Base-by-base conservation (phyloP, 2,113 vertebrate genomes). In the Tachysurus vachellii region DNA sequence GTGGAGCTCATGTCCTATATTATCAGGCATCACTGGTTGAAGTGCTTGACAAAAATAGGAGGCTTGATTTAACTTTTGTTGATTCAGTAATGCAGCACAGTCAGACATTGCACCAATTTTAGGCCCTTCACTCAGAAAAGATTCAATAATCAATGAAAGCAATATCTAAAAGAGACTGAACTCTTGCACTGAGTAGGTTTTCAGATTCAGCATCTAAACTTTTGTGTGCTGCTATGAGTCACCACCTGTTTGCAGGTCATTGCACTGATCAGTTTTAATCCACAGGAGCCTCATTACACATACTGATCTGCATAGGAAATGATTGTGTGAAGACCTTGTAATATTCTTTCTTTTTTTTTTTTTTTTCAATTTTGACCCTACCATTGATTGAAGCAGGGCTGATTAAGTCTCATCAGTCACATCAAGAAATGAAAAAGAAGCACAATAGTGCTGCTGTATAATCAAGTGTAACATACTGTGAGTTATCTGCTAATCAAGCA, bases 391-490 rank as follows among this genome's bases (percentile, higher is more conserved):
- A 90, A 86, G 88, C 80, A 89, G 50, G 66, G 31, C 59, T 86
- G 83, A 90, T 87, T 83, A 89, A 89, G 44, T 77, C 88, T 90
- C 86, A 90, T 90, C 89, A 90, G 73, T 61, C 89, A 85, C 62
- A 88, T 90, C 88, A 88, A 87, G 64, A 86, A 85, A 85, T 80
- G 71, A 81, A 56, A 84, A 59, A 47, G 86, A 70, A 68, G 68
- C 82, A 88, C 64, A 87, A 87, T 84, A 85, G 62, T 66, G 59
- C 75, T 50, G 53, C 86, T 57, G 84, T 64, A 83, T 88, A 90
- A 89, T 89, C 88, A 90, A 87, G 85, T 80, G 84, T 62, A 80
- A 62, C 59, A 1, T 23, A 61, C 71, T 87, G 83, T 84, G 88
- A 53, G 54, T 87, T 85, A 85, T 90, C 79, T 87, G 68, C 76